Evolutionary conservation across 1,140 invertebrate species (phyloP).

Genomic region (Chironomus striatipennis): DNA sequence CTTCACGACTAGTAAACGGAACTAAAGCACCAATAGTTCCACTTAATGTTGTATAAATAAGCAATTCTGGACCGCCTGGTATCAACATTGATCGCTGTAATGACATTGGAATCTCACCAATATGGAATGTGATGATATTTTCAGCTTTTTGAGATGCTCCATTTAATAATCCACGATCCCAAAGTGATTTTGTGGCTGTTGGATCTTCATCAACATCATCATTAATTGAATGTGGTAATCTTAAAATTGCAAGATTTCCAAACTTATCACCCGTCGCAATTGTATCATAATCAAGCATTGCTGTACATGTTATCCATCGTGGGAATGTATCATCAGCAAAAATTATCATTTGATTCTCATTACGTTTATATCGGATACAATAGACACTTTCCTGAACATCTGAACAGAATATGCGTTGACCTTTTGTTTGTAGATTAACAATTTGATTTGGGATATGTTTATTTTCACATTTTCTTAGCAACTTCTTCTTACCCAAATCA

Average conservation of each 20-base stretch:
- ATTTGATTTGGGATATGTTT: constrained; percentile 96
- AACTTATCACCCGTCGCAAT: constrained; percentile 96
- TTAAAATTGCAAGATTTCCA: constrained; percentile 90
- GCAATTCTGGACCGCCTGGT: constrained; percentile 90
- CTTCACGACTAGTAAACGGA: constrained; percentile 96
- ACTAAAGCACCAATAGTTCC: constrained; percentile 94
- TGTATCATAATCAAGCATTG: constrained; percentile 94
- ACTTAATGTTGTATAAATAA: constrained; percentile 93
- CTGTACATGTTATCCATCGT: constrained; percentile 87
- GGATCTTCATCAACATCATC: constrained; percentile 99
- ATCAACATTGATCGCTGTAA: constrained; percentile 92
- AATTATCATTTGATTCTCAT: constrained; percentile 95
- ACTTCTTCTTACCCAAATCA: constrained; percentile 94
- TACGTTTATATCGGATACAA: constrained; percentile 88
- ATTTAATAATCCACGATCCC: constrained; percentile 94
- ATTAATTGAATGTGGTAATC: constrained; percentile 79
- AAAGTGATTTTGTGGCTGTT: constrained; percentile 94
- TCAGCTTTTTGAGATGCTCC: constrained; percentile 98
- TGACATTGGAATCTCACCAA: constrained; percentile 90
- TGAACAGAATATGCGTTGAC: constrained; percentile 86
- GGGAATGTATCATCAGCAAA: constrained; percentile 98
- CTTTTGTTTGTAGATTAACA: constrained; percentile 85
- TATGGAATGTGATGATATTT: constrained; percentile 82
- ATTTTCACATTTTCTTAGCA: constrained; percentile 97
- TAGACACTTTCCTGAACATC: constrained; percentile 98